phyloP scores from a whole-genome alignment of 2,888 invertebrate genomes.

The Bellardia pandia region DNA sequence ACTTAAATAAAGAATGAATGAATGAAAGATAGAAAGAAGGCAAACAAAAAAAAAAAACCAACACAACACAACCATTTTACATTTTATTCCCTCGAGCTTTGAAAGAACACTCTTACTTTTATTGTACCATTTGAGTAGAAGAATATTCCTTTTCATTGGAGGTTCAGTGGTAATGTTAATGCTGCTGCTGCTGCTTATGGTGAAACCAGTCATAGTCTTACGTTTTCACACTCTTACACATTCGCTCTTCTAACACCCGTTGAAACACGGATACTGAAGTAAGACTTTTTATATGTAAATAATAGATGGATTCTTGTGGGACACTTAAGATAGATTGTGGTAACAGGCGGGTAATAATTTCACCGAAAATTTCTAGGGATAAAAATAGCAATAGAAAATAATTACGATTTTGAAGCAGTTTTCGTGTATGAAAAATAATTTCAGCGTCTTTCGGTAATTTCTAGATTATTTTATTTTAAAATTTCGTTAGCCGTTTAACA shows the following conservation, averaged over 20 bases:
- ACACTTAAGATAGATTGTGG: neutral
- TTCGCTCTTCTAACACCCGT: constrained; percentile 17
- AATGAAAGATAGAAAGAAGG: neutral
- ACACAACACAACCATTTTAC: constrained; percentile 47
- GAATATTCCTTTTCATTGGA: constrained; percentile 46
- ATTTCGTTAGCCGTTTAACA: no score
- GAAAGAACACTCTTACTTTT: constrained; percentile 69
- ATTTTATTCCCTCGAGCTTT: constrained; percentile 65
- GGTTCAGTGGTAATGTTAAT: constrained; percentile 49
- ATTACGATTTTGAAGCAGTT: neutral
- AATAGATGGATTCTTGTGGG: constrained; percentile 19
- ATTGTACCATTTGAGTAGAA: constrained; percentile 64
- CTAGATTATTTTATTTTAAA: no score
- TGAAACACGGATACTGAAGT: constrained; percentile 45
- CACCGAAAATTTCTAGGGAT: neutral
- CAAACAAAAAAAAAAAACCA: neutral
- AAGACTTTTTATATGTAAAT: constrained; percentile 11
- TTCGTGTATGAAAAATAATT: no score
- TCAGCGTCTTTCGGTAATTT: no score
- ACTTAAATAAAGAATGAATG: constrained; percentile 1
- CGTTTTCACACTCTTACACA: neutral
- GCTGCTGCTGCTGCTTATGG: neutral
- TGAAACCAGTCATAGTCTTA: neutral
- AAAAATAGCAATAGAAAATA: neutral
- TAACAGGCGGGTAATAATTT: constrained; percentile 21